phyloP scores from a whole-genome alignment of 2,888 invertebrate species.

The Marronus borbonicus region DNA sequence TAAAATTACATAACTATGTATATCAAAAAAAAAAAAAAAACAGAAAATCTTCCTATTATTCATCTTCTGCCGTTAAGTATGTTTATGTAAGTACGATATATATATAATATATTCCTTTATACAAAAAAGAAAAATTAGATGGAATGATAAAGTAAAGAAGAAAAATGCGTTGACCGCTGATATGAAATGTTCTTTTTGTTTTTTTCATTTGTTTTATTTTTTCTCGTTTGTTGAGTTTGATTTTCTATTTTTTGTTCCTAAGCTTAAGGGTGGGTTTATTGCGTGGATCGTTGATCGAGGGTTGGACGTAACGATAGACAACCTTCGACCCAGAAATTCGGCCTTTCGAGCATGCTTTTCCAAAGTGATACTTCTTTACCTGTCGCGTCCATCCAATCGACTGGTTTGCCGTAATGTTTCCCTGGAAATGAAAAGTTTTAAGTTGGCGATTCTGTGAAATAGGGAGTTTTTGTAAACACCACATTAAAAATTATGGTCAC shows the following conservation, averaged over 20 bases:
- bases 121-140: neutral
- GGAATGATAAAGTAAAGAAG: neutral
- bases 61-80: neutral
- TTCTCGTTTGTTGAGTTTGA: neutral
- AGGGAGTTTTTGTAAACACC: no score
- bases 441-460: no score
- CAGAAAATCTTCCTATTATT: neutral
- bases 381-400: conserved; percentile 96
- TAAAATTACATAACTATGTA: neutral
- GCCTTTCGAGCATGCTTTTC: conserved; percentile 95
- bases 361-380: conserved; percentile 92
- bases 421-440: conserved; percentile 74
- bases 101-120: neutral
- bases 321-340: conserved; percentile 98
- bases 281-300: conserved; percentile 73
- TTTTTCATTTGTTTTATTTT: neutral
- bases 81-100: neutral
- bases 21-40: conserved; percentile 7
- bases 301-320: conserved; percentile 88
- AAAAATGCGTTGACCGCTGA: conserved; percentile 15
- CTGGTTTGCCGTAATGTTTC: conserved; percentile 86
- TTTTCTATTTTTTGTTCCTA: neutral
- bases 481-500: no score
- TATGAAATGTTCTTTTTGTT: conserved; percentile 23
- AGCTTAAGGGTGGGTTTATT: conserved; percentile 39